Percentiles rank a stretch among this genome's conserved stretches.
These are phyloP conservation scores for Cyanocitta stelleri DNA, from an alignment of 2,113 vertebrate species.

Conservation along the genomic window DNA sequence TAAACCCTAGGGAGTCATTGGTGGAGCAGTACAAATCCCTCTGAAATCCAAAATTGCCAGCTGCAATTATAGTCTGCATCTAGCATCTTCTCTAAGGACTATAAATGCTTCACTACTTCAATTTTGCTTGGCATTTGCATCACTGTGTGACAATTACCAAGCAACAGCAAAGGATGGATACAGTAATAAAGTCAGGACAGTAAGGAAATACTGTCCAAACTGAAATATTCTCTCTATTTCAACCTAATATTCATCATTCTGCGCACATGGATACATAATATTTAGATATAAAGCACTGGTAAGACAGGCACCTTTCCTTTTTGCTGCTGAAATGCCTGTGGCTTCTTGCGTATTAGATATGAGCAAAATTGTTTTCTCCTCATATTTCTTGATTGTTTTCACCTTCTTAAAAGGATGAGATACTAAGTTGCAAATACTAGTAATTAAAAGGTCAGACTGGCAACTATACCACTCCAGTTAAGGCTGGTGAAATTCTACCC, in stretches of 20 bases:
- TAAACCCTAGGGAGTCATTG: constrained; percentile 4
- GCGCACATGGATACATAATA: neutral
- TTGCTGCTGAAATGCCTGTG: neutral
- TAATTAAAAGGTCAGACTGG: neutral
- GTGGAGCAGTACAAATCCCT: constrained; percentile 21
- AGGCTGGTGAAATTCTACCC: neutral
- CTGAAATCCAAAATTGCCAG: constrained; percentile 44
- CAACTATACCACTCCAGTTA: neutral
- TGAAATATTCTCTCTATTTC: neutral
- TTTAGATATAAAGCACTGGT: neutral
- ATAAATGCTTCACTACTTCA: constrained; percentile 5
- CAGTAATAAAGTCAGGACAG: neutral
- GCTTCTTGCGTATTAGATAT: neutral
- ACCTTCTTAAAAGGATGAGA: neutral
- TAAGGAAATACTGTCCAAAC: neutral
- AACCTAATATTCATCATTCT: neutral
- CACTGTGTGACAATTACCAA: neutral
- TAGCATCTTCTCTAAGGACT: constrained; percentile 29
- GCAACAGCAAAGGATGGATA: neutral
- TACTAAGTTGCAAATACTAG: neutral
- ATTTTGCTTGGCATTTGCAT: constrained; percentile 32
- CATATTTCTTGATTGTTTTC: neutral
- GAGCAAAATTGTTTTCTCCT: neutral
- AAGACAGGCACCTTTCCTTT: neutral
- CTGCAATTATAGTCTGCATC: constrained; percentile 32